Evolutionary conservation across 2,797 vertebrate species (phyloP).

Genomic region (Poecilia wingei): DNA sequence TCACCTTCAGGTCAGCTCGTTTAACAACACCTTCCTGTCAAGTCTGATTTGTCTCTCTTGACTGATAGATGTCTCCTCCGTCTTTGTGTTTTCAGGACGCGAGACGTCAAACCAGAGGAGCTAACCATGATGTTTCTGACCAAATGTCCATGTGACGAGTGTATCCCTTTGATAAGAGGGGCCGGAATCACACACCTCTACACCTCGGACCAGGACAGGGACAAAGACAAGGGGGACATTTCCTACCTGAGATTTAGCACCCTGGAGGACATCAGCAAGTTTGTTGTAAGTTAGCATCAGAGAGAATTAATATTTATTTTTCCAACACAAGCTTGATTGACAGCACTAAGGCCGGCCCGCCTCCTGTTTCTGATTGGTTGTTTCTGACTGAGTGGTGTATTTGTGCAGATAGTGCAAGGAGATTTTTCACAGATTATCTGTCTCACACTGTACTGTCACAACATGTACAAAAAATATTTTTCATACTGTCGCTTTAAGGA

Average conservation of each 20-base stretch:
- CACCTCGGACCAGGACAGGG: constrained; percentile 89
- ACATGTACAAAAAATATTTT: no score
- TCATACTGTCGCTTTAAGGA: background rate
- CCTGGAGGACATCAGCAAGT: constrained; percentile 85
- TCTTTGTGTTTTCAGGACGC: constrained; percentile 76
- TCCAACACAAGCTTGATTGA: no score
- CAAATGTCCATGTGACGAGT: constrained; percentile 96
- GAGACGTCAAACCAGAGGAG: constrained; percentile 87
- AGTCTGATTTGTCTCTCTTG: background rate
- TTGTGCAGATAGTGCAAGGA: no score
- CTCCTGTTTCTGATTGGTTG: no score
- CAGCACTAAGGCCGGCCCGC: no score
- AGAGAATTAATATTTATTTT: no score
- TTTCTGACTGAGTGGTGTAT: no score
- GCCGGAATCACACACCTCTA: constrained; percentile 94
- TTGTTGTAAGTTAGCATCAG: constrained; percentile 83
- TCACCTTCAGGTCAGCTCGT: constrained; percentile 90
- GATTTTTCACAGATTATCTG: no score
- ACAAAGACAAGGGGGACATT: constrained; percentile 93
- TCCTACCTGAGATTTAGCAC: constrained; percentile 90
- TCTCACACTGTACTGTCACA: no score
- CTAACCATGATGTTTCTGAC: constrained; percentile 93
- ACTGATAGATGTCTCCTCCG: background rate
- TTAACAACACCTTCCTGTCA: no score
- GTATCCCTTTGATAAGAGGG: constrained; percentile 91